These are phyloP conservation scores for Epizoanthus illoricatus DNA, from an alignment of 92 coral and sea anemone species.

Conservation along the genomic window DNA sequence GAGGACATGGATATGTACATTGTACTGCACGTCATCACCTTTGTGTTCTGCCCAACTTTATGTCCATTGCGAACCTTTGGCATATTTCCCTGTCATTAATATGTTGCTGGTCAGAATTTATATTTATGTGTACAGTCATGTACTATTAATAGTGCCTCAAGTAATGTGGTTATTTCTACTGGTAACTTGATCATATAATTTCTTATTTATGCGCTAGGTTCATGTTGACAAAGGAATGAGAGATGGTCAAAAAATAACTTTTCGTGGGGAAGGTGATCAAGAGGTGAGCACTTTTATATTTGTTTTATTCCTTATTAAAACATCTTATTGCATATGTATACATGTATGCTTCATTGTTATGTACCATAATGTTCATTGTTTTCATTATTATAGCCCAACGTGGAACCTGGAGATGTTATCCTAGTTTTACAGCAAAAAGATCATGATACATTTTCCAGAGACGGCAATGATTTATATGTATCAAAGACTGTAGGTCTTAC, in stretches of 20 bases:
- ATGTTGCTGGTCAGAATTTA: no score
- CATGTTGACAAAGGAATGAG: conserved; percentile 97
- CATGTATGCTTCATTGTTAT: not conserved
- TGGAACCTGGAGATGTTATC: conserved; percentile 96
- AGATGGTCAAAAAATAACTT: conserved; percentile 92
- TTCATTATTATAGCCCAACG: conserved; percentile 69
- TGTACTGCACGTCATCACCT: no score
- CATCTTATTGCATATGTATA: not conserved
- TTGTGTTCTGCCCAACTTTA: no score
- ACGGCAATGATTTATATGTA: conserved; percentile 75
- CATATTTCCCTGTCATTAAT: no score
- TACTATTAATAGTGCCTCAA: not conserved
- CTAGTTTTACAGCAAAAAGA: conserved; percentile 91
- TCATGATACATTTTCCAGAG: conserved; percentile 73
- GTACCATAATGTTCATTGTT: not conserved
- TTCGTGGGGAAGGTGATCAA: conserved; percentile 97
- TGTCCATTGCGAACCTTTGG: no score
- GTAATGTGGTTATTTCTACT: not conserved
- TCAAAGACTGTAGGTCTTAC: conserved; percentile 77
- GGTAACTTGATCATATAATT: not conserved
- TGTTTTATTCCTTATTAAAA: not conserved
- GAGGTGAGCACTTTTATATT: conserved; percentile 59
- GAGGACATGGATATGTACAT: no score
- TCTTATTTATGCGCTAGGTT: conserved; percentile 54
- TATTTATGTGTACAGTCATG: no score